These are phyloP conservation scores for Leptobrachium ailaonicum DNA, from an alignment of 2,113 vertebrate species.

Conservation along the genomic window DNA sequence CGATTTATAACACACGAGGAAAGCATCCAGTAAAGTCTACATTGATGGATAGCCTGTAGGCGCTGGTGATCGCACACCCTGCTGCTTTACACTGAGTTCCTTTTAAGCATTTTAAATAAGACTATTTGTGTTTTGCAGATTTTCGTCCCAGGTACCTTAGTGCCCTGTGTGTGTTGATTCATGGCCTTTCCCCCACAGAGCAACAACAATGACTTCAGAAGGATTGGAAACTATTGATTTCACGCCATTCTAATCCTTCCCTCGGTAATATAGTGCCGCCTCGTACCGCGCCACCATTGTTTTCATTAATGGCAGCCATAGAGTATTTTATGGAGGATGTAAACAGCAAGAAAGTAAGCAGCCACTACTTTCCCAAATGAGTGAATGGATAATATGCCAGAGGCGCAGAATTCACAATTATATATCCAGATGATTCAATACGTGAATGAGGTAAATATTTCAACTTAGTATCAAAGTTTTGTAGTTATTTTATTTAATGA, in stretches of 20 bases:
- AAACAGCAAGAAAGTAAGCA: background rate
- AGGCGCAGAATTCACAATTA: background rate
- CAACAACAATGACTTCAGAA: background rate
- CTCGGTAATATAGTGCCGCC: background rate
- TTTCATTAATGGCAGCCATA: background rate
- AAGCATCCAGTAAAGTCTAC: too few relatives aligned
- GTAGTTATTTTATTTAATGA: too few relatives aligned
- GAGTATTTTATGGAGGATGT: background rate
- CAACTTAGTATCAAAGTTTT: too few relatives aligned
- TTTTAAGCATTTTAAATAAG: too few relatives aligned
- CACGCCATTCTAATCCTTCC: background rate
- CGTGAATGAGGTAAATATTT: too few relatives aligned
- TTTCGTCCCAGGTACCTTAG: too few relatives aligned
- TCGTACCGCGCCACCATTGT: background rate
- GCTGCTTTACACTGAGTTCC: too few relatives aligned
- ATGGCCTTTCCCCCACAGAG: background rate
- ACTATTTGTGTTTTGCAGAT: too few relatives aligned
- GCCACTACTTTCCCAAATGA: background rate
- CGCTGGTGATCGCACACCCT: too few relatives aligned
- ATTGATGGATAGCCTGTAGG: too few relatives aligned
- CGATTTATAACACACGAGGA: too few relatives aligned
- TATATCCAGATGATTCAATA: background rate
- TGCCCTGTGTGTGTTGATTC: background rate
- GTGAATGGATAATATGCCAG: background rate
- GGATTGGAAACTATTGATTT: background rate